Conservation (phyloP, 1,140 invertebrate genomes). For the Caenorhabditis elegans region WBcel235 BX284602.5:14601501-14602000, state of each 20-base stretch:
- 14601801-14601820: constrained; percentile 60
- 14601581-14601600: constrained; percentile 12
- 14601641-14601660: background rate
- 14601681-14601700: background rate
- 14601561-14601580: background rate
- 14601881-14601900: constrained; percentile 65
- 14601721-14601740: constrained; percentile 53
- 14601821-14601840: constrained; percentile 66
- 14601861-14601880: constrained; percentile 65
- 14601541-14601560: constrained; percentile 43
- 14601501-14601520: constrained; percentile 63
- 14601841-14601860: constrained; percentile 64
- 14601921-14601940: constrained; percentile 50
- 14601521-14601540: constrained; percentile 64
- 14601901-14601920: constrained; percentile 66
- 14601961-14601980: background rate
- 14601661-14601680: background rate
- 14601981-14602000: background rate
- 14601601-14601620: background rate
- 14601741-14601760: constrained; percentile 57
- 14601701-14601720: constrained; percentile 45
- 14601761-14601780: constrained; percentile 65
- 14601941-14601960: background rate
- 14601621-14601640: background rate
- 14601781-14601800: constrained; percentile 65